Percentiles rank a stretch among this genome's conserved stretches.
phyloP scores from a whole-genome alignment of 2,888 invertebrate genomes.

The Hedya salicella region DNA sequence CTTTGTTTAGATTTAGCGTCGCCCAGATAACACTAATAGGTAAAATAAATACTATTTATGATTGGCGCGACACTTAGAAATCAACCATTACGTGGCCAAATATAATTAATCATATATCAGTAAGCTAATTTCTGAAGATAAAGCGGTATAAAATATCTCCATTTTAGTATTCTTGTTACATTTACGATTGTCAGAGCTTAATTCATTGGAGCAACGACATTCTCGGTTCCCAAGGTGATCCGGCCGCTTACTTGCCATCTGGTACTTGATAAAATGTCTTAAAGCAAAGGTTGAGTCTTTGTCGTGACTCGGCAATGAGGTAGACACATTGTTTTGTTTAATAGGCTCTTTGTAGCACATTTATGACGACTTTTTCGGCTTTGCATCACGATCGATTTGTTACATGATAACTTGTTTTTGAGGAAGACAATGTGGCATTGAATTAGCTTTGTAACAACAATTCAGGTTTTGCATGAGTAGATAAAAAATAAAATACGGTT shows the following conservation, averaged over 20 bases:
- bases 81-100: constrained; percentile 20
- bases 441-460: constrained; percentile 8
- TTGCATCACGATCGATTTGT: constrained; percentile 39
- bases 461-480: background rate
- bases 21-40: constrained; percentile 20
- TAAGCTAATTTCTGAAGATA: constrained; percentile 19
- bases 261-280: constrained; percentile 60
- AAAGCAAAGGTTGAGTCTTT: constrained; percentile 66
- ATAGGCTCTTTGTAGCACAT: constrained; percentile 44
- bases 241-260: constrained; percentile 63
- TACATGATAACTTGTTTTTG: constrained; percentile 15
- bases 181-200: constrained; percentile 52
- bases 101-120: constrained; percentile 21
- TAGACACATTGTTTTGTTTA: constrained; percentile 58
- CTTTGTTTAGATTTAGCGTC: constrained; percentile 23
- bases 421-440: constrained; percentile 29
- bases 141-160: constrained; percentile 10
- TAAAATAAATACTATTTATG: constrained; percentile 24
- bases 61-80: constrained; percentile 19
- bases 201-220: constrained; percentile 61
- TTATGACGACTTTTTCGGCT: constrained; percentile 45
- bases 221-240: constrained; percentile 67
- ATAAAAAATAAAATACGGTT: no score
- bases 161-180: constrained; percentile 36
- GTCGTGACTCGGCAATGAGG: constrained; percentile 64